Evolutionary conservation across 2,797 vertebrate genomes (phyloP).

Genomic region (Artibeus jamaicensis): DNA sequence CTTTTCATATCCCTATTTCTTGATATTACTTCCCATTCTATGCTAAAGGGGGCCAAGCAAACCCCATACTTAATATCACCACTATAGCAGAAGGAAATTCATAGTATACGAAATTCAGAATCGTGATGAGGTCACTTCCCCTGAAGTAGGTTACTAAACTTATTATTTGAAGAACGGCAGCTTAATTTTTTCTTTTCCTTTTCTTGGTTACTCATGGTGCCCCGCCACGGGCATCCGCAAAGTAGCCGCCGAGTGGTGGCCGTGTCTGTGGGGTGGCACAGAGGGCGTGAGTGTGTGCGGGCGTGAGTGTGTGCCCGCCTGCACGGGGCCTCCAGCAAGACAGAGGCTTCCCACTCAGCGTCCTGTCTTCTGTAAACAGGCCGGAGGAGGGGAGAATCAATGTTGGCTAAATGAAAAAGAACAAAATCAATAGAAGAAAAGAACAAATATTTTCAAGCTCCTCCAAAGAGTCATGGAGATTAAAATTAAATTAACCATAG

Average conservation of each 20-base stretch:
- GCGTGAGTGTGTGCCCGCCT: rapidly evolving
- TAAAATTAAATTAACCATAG: slow-evolving; percentile 31
- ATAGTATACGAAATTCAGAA: not conserved
- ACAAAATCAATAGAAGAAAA: not conserved
- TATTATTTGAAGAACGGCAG: not conserved
- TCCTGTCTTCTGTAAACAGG: not conserved
- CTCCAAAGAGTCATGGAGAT: not conserved
- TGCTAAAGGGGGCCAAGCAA: not conserved
- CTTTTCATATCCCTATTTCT: rapidly evolving
- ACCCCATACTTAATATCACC: not conserved
- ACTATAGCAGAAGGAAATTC: not conserved
- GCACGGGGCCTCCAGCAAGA: not conserved
- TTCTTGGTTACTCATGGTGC: not conserved
- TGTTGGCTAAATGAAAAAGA: not conserved
- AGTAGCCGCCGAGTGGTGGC: rapidly evolving
- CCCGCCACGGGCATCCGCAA: not conserved
- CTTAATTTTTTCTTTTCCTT: not conserved
- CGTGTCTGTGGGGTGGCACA: not conserved
- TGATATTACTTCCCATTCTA: not conserved
- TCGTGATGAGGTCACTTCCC: not conserved
- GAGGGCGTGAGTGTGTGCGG: rapidly evolving
- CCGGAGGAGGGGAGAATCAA: not conserved
- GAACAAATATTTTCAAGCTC: not conserved
- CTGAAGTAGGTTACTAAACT: rapidly evolving
- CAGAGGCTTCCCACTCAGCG: rapidly evolving